Percentiles rank a stretch among this genome's conserved stretches.
These are phyloP conservation scores for Rhimphoctona megacephalus DNA, from an alignment of 2,888 invertebrate species.

Conservation along the genomic window DNA sequence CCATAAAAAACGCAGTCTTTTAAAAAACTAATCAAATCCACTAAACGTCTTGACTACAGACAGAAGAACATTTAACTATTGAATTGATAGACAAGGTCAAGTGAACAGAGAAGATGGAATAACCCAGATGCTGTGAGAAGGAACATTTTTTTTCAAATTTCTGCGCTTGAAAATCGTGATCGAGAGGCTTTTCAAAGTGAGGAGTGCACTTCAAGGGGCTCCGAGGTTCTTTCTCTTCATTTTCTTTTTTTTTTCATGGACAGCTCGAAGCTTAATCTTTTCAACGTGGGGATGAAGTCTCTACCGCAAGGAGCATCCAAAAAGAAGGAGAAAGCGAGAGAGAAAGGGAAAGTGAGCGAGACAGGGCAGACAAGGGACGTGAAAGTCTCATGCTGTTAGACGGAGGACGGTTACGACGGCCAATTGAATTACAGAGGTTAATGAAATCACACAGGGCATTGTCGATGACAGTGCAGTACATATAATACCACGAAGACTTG, in stretches of 20 bases:
- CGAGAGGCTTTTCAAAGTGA: slow-evolving; percentile 31
- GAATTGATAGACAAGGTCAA: neutral
- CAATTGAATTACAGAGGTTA: slow-evolving; percentile 63
- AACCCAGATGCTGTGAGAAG: neutral
- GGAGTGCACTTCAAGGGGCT: slow-evolving; percentile 19
- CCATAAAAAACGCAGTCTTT: neutral
- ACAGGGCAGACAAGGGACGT: slow-evolving; percentile 18
- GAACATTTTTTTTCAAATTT: slow-evolving; percentile 14
- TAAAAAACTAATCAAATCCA: neutral
- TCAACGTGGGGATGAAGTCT: slow-evolving; percentile 50
- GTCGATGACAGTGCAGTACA: slow-evolving; percentile 51
- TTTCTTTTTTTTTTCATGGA: slow-evolving; percentile 20
- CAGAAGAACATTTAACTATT: neutral
- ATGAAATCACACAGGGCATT: slow-evolving; percentile 58
- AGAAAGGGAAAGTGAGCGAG: neutral
- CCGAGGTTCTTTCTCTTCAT: neutral
- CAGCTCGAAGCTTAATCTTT: slow-evolving; percentile 52
- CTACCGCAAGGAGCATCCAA: slow-evolving; percentile 1
- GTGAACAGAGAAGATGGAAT: neutral
- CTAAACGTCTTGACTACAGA: neutral
- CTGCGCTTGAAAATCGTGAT: slow-evolving; percentile 17
- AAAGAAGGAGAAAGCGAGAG: neutral
- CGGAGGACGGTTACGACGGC: slow-evolving; percentile 42
- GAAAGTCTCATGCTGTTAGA: slow-evolving; percentile 30
- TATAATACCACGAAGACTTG: slow-evolving; percentile 40